These are phyloP conservation scores for Nyctalus aviator DNA, from an alignment of 2,797 vertebrate genomes.

Conservation along the genomic window DNA sequence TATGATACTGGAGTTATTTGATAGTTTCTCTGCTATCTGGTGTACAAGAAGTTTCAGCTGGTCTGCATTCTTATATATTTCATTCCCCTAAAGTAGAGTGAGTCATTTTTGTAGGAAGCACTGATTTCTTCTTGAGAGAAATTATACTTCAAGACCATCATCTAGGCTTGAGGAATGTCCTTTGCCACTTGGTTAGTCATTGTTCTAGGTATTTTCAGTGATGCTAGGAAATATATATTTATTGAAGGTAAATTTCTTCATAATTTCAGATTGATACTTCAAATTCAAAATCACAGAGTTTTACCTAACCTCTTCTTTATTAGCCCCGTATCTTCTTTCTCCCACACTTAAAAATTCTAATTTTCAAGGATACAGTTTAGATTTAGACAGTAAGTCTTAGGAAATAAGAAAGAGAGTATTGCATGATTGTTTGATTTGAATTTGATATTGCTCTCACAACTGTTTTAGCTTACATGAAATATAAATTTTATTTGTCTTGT, in stretches of 20 bases:
- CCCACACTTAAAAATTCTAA: neutral
- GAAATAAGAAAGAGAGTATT: constrained; percentile 8
- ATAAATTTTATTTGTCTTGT: neutral
- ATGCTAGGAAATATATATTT: neutral
- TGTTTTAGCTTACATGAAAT: neutral
- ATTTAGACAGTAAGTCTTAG: neutral
- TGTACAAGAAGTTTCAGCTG: neutral
- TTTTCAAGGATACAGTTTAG: neutral
- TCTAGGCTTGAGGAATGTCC: neutral
- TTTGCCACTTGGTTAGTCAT: neutral
- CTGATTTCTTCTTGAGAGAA: neutral
- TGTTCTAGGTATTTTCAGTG: neutral
- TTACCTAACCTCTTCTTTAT: neutral
- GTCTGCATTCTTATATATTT: neutral
- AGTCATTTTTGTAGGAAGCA: neutral
- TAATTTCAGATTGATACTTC: neutral
- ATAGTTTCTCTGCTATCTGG: neutral
- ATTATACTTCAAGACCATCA: neutral
- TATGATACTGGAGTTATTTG: neutral
- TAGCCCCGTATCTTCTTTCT: neutral
- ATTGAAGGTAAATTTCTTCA: neutral
- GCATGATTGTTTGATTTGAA: neutral
- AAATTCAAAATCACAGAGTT: neutral
- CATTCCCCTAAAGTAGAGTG: neutral
- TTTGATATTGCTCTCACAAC: neutral